These are phyloP conservation scores for Syrrhaptes paradoxus DNA, from an alignment of 2,113 vertebrate species.

Conservation along the genomic window DNA sequence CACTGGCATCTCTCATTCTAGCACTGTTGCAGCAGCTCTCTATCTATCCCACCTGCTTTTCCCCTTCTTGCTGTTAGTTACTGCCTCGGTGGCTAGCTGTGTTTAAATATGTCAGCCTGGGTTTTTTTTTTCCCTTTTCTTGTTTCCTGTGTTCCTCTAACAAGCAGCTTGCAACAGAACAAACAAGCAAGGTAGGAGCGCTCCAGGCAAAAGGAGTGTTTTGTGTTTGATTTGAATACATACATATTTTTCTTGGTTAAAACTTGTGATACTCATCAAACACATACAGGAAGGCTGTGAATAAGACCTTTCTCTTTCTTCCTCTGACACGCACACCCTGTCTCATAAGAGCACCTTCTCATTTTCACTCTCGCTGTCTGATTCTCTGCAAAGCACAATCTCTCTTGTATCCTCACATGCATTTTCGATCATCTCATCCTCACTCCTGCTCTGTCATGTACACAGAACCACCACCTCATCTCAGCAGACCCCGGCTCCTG, in stretches of 20 bases:
- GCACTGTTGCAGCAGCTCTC: neutral
- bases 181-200: conserved; percentile 43
- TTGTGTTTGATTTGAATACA: conserved; percentile 69
- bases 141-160: conserved; percentile 55
- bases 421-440: neutral
- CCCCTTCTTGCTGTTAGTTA: neutral
- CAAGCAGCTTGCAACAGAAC: conserved; percentile 56
- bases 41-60: neutral
- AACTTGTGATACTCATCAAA: conserved; percentile 64
- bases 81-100: neutral
- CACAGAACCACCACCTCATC: neutral
- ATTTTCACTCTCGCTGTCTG: conserved; percentile 5
- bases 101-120: conserved; percentile 44
- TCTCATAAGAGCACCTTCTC: neutral
- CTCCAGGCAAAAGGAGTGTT: conserved; percentile 49
- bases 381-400: neutral
- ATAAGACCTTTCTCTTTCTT: conserved; percentile 32
- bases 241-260: conserved; percentile 66
- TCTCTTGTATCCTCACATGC: neutral
- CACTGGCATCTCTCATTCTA: neutral
- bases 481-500: neutral
- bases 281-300: conserved; percentile 27
- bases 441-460: neutral
- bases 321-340: neutral
- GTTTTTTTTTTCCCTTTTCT: neutral